These are phyloP conservation scores for Xylota sylvarum DNA, from an alignment of 2,888 invertebrate genomes.

Conservation along the genomic window DNA sequence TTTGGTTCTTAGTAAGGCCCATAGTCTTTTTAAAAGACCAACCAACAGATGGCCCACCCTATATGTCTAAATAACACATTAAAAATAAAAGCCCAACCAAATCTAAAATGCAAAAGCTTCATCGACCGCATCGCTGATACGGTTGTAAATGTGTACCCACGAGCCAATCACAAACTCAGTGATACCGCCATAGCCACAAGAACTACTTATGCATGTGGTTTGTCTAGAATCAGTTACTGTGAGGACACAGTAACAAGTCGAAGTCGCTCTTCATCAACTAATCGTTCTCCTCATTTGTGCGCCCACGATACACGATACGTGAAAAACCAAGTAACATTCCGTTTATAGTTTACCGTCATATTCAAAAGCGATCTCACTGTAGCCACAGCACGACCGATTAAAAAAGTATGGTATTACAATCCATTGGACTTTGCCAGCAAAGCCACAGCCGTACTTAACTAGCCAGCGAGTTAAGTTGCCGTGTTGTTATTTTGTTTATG, in stretches of 20 bases:
- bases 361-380: not conserved
- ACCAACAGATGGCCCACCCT: too few relatives aligned
- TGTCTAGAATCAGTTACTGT: slow-evolving; percentile 4
- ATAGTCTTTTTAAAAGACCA: too few relatives aligned
- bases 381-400: not conserved
- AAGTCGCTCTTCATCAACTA: not conserved
- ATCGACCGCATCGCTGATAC: not conserved
- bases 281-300: not conserved
- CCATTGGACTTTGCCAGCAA: slow-evolving; percentile 23
- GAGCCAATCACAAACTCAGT: slow-evolving; percentile 21
- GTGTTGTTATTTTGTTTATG: slow-evolving; percentile 22
- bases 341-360: not conserved
- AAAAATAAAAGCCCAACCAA: too few relatives aligned
- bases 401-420: not conserved
- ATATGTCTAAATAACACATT: too few relatives aligned
- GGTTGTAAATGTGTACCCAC: slow-evolving; percentile 22
- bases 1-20: too few relatives aligned
- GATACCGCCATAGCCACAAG: slow-evolving; percentile 19
- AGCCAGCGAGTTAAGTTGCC: not conserved
- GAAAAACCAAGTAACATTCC: slow-evolving; percentile 12
- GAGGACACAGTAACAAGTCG: not conserved
- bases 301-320: not conserved
- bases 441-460: slow-evolving; percentile 4
- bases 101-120: not conserved
- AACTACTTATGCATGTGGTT: slow-evolving; percentile 20